Conservation (phyloP, 1,140 invertebrate species). For the Sarcophaga bullata region DNA sequence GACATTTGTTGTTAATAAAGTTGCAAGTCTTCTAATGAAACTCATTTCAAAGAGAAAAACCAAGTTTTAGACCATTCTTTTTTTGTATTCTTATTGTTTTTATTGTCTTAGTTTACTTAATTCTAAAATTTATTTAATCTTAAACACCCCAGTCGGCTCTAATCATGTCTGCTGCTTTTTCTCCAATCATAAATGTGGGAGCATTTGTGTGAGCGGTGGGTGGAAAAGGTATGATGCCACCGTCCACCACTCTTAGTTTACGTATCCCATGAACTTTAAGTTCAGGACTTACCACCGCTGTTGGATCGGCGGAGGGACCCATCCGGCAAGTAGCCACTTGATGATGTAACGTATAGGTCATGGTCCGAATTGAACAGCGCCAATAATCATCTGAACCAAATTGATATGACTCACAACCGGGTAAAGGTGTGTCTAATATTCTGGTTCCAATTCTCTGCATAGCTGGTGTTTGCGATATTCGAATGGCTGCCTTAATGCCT, state of each 20-base stretch:
- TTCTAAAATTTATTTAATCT: background rate
- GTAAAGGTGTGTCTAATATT: constrained; percentile 70
- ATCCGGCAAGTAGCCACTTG: constrained; percentile 78
- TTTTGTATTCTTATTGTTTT: too few species aligned
- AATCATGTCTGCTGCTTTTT: constrained; percentile 85
- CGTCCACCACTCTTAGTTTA: constrained; percentile 76
- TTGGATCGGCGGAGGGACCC: constrained; percentile 73
- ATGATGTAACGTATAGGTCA: constrained; percentile 75
- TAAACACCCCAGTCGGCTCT: constrained; percentile 68
- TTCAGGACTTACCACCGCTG: constrained; percentile 78
- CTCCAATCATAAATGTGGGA: constrained; percentile 83
- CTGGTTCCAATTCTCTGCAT: constrained; percentile 71
- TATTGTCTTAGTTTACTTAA: too few species aligned
- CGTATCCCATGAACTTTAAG: constrained; percentile 76
- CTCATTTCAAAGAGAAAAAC: too few species aligned
- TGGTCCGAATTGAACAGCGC: constrained; percentile 73
- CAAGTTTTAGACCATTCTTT: too few species aligned
- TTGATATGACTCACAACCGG: constrained; percentile 69
- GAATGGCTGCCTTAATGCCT: constrained; percentile 73
- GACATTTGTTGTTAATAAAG: background rate
- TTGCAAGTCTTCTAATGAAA: too few species aligned
- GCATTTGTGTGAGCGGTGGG: constrained; percentile 77
- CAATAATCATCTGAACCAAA: constrained; percentile 76
- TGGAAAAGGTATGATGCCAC: constrained; percentile 77
- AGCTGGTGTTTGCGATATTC: constrained; percentile 70